Evolutionary conservation across 1,140 invertebrate genomes (phyloP), one percentile per base, ranked within the genome.

Genomic region (Asobara japonica): DNA sequence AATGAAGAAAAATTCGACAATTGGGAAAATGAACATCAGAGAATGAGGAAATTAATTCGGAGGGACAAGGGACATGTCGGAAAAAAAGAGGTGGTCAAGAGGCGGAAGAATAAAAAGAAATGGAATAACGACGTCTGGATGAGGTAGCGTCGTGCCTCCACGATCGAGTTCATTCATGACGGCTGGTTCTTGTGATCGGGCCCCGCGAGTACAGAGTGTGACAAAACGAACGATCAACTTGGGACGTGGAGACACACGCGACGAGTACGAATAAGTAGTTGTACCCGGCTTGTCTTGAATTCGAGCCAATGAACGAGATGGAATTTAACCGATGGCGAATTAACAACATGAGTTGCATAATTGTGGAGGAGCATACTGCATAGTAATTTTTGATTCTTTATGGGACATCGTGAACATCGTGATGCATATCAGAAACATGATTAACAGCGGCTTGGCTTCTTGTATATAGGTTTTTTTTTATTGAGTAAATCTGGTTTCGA

Each of bases 161-260:
- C 66, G 48, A 30, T 48, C 66, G 45, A 69, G 74, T 82, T 82
- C 80, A 82, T 82, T 81, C 80, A 82, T 81, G 80, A 80, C 78
- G 78, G 51, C 73, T n/a, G n/a, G 78, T 80, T 82, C 72, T 79
- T 77, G 71, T 41, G 51, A 69, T 72, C 72, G 75, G 68, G 72
- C 48, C 22, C 20, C 25, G 29, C 10, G 62, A 65, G 33, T 33
- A 64, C 38, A 36, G 16, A 41, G 29, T 16, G 18, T 45, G 13
- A 62, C 27, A 48, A n/a, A 45, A 61, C 13, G 20, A 61, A 60
- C 30, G 16, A 56, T 13, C 13, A 31, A 67, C 13, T 33, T 33
- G 27, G 48, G 60, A 68, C 66, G 66, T 36, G 31, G 4, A 31
- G n/a, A 51, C 45, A 51, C 45, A 51, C 45, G 16, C 45, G 45